Conservation (phyloP, 1,140 invertebrate species). For the Brachionus calyciflorus region DNA sequence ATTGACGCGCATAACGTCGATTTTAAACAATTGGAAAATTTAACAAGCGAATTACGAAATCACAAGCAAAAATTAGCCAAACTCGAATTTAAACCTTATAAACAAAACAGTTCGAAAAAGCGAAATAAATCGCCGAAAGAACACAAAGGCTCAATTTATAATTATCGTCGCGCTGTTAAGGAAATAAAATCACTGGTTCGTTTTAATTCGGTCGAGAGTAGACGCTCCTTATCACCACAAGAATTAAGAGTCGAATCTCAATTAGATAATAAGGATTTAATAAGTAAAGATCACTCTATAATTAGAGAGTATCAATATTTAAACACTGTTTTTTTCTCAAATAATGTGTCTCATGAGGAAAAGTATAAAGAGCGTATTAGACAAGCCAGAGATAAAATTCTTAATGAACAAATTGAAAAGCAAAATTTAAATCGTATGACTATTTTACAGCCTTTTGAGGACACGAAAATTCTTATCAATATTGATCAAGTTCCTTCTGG, state of each 20-base stretch:
- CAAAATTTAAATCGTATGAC: constrained; percentile 43
- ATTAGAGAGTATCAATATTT: constrained; percentile 29
- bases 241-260: neutral
- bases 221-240: neutral
- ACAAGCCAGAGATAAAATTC: constrained; percentile 41
- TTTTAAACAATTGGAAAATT: neutral
- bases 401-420: constrained; percentile 19
- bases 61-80: constrained; percentile 34
- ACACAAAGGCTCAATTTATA: constrained; percentile 4
- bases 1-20: constrained; percentile 22
- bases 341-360: neutral
- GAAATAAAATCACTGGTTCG: constrained; percentile 1
- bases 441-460: constrained; percentile 39
- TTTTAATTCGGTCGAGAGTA: neutral
- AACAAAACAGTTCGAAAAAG: neutral
- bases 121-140: neutral
- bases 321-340: neutral
- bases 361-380: constrained; percentile 9
- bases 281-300: constrained; percentile 23
- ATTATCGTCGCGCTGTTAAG: neutral
- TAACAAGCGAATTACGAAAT: neutral
- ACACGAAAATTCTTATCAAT: constrained; percentile 42
- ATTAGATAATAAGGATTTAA: neutral
- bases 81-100: neutral
- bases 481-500: constrained; percentile 23